Percentiles rank a stretch among this genome's conserved stretches.
These are phyloP conservation scores for Phania funesta DNA, from an alignment of 2,888 invertebrate species.

Conservation along the genomic window DNA sequence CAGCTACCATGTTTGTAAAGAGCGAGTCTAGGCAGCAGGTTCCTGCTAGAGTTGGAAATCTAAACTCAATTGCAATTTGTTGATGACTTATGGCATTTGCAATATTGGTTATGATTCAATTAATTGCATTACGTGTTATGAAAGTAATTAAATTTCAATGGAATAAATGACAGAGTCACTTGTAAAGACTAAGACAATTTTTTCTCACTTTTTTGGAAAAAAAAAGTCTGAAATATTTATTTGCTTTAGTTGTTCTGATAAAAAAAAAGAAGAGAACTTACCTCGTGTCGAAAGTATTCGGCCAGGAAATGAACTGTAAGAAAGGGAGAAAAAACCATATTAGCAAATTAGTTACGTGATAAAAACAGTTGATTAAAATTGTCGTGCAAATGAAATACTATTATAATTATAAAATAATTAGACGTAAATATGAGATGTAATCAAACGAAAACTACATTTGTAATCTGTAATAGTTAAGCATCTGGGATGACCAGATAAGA, in stretches of 20 bases:
- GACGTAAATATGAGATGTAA: not conserved
- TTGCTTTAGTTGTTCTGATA: not conserved
- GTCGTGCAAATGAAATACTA: constrained; percentile 4
- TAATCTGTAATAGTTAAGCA: too few species aligned
- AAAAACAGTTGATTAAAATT: constrained; percentile 38
- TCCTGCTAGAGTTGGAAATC: constrained; percentile 14
- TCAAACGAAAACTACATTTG: not conserved
- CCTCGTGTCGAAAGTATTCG: not conserved
- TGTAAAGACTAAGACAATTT: constrained; percentile 16
- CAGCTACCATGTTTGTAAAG: constrained; percentile 21
- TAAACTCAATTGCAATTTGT: constrained; percentile 27
- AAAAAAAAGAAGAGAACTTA: not conserved
- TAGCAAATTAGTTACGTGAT: constrained; percentile 54
- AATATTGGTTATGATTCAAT: constrained; percentile 66
- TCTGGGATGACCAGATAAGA: too few species aligned
- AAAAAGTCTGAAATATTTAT: not conserved
- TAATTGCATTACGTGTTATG: constrained; percentile 65
- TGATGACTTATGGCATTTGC: constrained; percentile 46
- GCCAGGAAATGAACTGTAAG: constrained; percentile 21
- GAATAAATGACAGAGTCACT: constrained; percentile 37
- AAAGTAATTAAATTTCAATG: constrained; percentile 59
- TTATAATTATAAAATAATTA: constrained; percentile 43
- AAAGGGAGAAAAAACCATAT: not conserved
- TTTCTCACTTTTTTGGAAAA: not conserved
- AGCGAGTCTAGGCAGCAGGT: not conserved